Percentiles rank a stretch among this genome's conserved stretches.
Evolutionary conservation across 2,888 invertebrate genomes (phyloP).

Genomic region (Syrista parreyssii): DNA sequence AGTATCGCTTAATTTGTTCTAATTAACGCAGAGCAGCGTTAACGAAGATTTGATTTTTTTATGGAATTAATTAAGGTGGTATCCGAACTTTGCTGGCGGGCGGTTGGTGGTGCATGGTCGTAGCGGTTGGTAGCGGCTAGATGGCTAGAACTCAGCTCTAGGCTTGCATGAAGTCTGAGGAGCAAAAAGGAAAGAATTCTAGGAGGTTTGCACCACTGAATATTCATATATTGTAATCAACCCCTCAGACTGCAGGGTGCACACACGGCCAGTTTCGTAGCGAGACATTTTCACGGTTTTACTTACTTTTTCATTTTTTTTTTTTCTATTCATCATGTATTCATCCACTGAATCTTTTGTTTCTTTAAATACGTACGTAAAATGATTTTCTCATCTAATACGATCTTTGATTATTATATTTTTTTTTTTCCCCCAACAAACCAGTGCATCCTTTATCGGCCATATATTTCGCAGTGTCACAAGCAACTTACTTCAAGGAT

Average conservation of each 20-base stretch:
- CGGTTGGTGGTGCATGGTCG: no score
- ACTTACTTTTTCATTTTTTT: constrained; percentile 2
- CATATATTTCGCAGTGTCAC: no score
- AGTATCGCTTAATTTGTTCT: constrained; percentile 47
- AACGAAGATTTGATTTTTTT: constrained; percentile 57
- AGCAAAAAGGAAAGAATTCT: constrained; percentile 32
- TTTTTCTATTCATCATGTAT: background rate
- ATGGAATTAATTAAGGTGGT: constrained; percentile 57
- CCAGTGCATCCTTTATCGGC: no score
- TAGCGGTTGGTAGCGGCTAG: constrained; percentile 18
- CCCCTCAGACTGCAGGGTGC: constrained; percentile 18
- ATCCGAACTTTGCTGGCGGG: constrained; percentile 39
- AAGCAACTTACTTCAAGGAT: no score
- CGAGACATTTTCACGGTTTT: constrained; percentile 2
- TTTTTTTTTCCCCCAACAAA: no score
- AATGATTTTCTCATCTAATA: background rate
- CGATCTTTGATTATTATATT: no score
- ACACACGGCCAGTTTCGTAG: constrained; percentile 1
- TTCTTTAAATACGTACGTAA: background rate
- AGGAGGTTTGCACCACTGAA: constrained; percentile 52
- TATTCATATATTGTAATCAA: constrained; percentile 65
- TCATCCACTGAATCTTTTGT: background rate
- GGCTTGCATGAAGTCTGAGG: constrained; percentile 15
- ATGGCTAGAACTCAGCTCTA: constrained; percentile 19
- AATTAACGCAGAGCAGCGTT: constrained; percentile 55